phyloP scores from a whole-genome alignment of 2,797 vertebrate genomes.

The Gallinago solitaria region DNA sequence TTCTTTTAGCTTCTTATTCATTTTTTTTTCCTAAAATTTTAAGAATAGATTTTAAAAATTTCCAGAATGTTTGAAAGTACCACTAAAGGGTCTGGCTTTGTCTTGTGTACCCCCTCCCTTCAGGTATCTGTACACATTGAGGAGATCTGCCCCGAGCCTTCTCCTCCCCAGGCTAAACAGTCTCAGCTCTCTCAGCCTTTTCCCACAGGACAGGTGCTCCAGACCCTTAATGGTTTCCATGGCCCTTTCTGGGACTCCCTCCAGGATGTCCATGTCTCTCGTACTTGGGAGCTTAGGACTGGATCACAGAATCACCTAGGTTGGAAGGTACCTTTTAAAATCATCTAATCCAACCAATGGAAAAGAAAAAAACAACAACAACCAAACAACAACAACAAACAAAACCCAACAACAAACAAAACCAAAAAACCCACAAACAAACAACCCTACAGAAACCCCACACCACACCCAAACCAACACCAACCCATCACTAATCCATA shows the following conservation, averaged over 20 bases:
- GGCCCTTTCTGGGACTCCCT: not conserved
- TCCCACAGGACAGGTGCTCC: not conserved
- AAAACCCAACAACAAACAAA: too few relatives aligned
- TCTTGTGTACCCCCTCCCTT: not conserved
- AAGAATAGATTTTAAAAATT: not conserved
- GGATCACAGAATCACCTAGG: not conserved
- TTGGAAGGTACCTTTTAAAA: too few relatives aligned
- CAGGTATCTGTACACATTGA: not conserved
- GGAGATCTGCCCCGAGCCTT: not conserved
- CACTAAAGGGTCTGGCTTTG: not conserved
- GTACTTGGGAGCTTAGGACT: not conserved
- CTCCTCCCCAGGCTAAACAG: not conserved
- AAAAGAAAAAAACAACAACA: too few relatives aligned
- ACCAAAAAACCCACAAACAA: too few relatives aligned
- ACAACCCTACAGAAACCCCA: too few relatives aligned
- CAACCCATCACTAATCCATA: too few relatives aligned
- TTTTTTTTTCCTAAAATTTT: not conserved
- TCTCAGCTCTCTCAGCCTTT: not conserved
- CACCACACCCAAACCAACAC: too few relatives aligned
- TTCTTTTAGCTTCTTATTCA: rapidly evolving
- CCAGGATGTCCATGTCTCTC: rapidly evolving
- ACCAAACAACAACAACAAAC: too few relatives aligned
- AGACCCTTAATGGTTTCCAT: not conserved
- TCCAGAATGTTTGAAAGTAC: not conserved
- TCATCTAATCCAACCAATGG: too few relatives aligned